Base-by-base conservation (phyloP, 2,797 vertebrate genomes). In the Eidolon dupreanum region DNA sequence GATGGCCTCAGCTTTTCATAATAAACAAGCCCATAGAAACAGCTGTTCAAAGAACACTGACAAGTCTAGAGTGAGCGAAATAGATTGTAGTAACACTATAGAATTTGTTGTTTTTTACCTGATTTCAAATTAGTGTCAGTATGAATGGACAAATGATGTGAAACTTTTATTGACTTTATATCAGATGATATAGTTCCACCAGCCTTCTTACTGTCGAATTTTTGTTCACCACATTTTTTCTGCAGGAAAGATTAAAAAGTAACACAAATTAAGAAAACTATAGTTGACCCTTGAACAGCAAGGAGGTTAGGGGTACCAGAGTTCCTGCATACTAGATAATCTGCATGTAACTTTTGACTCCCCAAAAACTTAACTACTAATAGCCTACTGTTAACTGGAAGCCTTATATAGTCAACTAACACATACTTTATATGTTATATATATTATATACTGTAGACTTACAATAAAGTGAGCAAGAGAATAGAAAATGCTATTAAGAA, bases 151-250 rank as follows among this genome's bases (percentile, higher is more conserved):
- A 90, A n/a, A 63, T 75, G 96, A 90, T 90, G 95, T 0, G 92
- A 96, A 82, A 94, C 84, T 86, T 83, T 97, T 46, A 74, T 94
- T 86, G 94, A 31, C 71, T 74, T 94, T 92, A 79, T 88, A 68
- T 94, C 85, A 51, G 97, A 96, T 55, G 90, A 86, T 7, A 93
- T 20, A 74, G 61, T 66, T 78, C 90, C 73, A 81, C 97, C 97
- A 33, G 85, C 41, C 43, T 78, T 98, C 77, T 97, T 98, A 89
- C 59, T 96, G 65, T 92, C 90, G 86, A 92, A 49, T 92, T 97
- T 98, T 33, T 95, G 97, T 63, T 98, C 98, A 9, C 90, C 98
- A 9, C 90, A 96, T 66, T 97, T 98, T 88, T 95, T 97, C 97
- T 98, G 98, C 74, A 97, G 87, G 19, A 98, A 97, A 89, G 46